Conservation (phyloP, 2,888 invertebrate genomes). For the Psococerastis gibbosa region DNA sequence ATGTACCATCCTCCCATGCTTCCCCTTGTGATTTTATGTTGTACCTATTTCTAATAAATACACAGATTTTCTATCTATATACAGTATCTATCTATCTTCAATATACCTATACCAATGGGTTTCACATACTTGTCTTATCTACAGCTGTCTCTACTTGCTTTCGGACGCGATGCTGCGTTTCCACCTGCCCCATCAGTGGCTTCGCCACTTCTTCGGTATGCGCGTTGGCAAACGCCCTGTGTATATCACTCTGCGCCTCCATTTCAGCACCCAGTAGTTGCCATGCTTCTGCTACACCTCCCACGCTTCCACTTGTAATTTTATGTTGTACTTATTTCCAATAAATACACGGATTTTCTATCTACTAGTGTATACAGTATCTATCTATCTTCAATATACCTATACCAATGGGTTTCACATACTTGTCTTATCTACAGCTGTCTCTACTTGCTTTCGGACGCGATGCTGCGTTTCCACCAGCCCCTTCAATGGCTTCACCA, state of each 20-base stretch:
- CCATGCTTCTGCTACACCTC: constrained; percentile 72
- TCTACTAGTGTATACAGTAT: not conserved
- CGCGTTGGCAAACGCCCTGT: constrained; percentile 60
- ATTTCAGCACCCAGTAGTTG: constrained; percentile 78
- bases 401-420: constrained; percentile 7
- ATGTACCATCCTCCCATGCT: too few relatives aligned
- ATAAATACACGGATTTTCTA: not conserved
- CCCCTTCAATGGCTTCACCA: constrained; percentile 68
- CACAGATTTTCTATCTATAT: too few relatives aligned
- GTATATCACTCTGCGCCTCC: constrained; percentile 80
- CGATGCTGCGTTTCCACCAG: constrained; percentile 52
- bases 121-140: constrained; percentile 19
- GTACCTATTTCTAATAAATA: too few relatives aligned
- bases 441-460: constrained; percentile 42
- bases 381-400: not conserved
- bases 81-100: too few relatives aligned
- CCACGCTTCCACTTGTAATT: constrained; percentile 36
- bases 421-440: constrained; percentile 21
- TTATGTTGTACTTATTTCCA: too few relatives aligned
- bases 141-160: constrained; percentile 35
- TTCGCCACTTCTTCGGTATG: constrained; percentile 76
- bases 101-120: too few relatives aligned
- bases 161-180: constrained; percentile 48
- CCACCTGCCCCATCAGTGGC: constrained; percentile 56
- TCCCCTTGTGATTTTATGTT: too few relatives aligned